These are phyloP conservation scores for Raja brachyura DNA, from an alignment of 2,113 vertebrate genomes.

Conservation along the genomic window DNA sequence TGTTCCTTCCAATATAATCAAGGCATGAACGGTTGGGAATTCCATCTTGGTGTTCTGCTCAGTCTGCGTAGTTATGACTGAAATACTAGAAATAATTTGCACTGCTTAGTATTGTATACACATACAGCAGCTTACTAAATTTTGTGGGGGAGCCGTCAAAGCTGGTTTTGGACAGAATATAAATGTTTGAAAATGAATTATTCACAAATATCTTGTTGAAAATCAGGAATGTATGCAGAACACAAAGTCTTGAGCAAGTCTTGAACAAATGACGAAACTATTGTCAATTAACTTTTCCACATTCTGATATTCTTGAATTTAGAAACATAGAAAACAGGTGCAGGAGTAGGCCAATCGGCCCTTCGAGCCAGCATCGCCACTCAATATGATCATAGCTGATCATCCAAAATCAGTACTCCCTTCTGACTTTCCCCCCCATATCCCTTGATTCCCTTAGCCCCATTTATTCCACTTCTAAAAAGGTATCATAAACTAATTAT, in stretches of 20 bases:
- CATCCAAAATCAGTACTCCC: too few species aligned
- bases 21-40: constrained; percentile 85
- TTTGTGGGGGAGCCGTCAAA: not conserved
- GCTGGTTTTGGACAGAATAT: not conserved
- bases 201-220: not conserved
- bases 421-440: too few species aligned
- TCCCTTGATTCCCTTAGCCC: too few species aligned
- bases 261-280: not conserved
- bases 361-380: too few species aligned
- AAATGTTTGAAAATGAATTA: not conserved
- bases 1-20: constrained; percentile 91
- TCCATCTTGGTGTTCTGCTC: constrained; percentile 70
- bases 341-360: too few species aligned
- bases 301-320: not conserved
- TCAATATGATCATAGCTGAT: too few species aligned
- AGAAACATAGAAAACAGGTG: too few species aligned
- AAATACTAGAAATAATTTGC: constrained; percentile 63
- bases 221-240: not conserved
- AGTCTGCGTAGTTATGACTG: constrained; percentile 70
- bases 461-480: too few species aligned
- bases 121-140: not conserved
- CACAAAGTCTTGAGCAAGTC: not conserved
- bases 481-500: too few species aligned
- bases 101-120: not conserved
- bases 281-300: not conserved